Evolutionary conservation across 1,140 invertebrate species (phyloP), one percentile per base, ranked within the genome.

Genomic region (Drosophila kepulauana): DNA sequence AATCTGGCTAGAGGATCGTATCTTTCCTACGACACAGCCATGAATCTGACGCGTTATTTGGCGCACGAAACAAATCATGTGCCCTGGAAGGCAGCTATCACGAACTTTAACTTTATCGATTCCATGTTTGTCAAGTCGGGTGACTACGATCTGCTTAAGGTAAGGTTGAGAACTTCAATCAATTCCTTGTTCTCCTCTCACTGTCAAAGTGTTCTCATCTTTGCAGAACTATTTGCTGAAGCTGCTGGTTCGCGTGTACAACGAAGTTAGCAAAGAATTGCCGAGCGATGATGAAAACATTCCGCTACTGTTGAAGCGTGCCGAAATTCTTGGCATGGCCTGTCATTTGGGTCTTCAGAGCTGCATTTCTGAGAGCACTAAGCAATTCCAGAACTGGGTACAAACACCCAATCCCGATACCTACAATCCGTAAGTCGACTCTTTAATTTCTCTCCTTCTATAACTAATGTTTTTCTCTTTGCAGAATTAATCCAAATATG

Each of bases 11-110:
- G 95, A n/a, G 95, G 95, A 7, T 95, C 95, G 10, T 93, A 94
- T 46, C 78, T 97, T 1, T 93, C 94, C 59, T 97, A 97, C 77
- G 89, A 93, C 1, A 95, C 95, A 0, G 96, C 97, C 5, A 91
- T 98, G 73, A 95, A 97, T 74, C 93, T 97, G 0, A 97, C 96
- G 0, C 94, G 94, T 20, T 97, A 97, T 84, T 92, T 98, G 46
- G 92, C 85, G 0, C 94, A 96, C 61, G 97, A 98, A 93, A 94
- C 94, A 3, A 96, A 96, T 25, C 97, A 95, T 85, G 93, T 97
- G 1, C 96, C 97, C 0, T 97, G 97, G 97, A 96, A 96, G 91
- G 94, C 96, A 5, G 96, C 96, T 1, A 93, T 96, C 5, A 94
- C 93, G 4, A 95, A 94, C 16, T 93, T 97, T 41, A 94, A 94